Conservation (phyloP, 2,888 invertebrate genomes). For the Therioaphis trifolii region DNA sequence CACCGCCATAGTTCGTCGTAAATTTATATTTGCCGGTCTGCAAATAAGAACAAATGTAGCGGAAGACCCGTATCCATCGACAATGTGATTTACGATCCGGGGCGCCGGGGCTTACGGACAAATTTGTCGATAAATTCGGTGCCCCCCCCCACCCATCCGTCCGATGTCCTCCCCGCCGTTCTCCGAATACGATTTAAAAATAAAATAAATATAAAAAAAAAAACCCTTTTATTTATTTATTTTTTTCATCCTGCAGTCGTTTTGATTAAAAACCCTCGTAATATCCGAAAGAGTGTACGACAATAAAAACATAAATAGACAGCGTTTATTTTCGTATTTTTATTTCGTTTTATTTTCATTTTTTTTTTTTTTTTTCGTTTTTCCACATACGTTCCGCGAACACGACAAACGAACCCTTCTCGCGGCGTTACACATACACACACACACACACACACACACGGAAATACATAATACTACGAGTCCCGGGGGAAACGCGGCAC, state of each 20-base stretch:
- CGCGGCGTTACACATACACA: too few relatives aligned
- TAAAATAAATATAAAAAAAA: constrained; percentile 48
- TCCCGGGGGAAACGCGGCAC: constrained; percentile 45
- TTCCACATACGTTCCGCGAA: constrained; percentile 33
- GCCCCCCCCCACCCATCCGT: neutral
- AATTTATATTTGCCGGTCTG: constrained; percentile 63
- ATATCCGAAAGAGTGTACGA: constrained; percentile 48
- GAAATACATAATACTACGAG: constrained; percentile 31
- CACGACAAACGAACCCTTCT: constrained; percentile 56
- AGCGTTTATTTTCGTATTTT: constrained; percentile 55
- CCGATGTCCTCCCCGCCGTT: neutral
- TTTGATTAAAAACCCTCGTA: constrained; percentile 61
- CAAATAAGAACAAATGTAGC: constrained; percentile 63
- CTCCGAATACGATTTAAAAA: constrained; percentile 57
- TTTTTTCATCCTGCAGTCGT: constrained; percentile 35
- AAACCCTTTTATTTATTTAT: constrained; percentile 33
- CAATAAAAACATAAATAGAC: constrained; percentile 57
- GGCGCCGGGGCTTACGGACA: constrained; percentile 52
- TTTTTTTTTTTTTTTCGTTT: constrained; percentile 16
- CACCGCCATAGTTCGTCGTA: constrained; percentile 47
- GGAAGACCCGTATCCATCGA: constrained; percentile 63
- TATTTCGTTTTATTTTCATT: neutral
- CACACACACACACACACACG: too few relatives aligned
- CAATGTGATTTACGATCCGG: constrained; percentile 55
- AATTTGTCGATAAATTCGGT: constrained; percentile 61